Conservation (phyloP, 1,140 invertebrate species). For the Neodiprion pinetum region DNA sequence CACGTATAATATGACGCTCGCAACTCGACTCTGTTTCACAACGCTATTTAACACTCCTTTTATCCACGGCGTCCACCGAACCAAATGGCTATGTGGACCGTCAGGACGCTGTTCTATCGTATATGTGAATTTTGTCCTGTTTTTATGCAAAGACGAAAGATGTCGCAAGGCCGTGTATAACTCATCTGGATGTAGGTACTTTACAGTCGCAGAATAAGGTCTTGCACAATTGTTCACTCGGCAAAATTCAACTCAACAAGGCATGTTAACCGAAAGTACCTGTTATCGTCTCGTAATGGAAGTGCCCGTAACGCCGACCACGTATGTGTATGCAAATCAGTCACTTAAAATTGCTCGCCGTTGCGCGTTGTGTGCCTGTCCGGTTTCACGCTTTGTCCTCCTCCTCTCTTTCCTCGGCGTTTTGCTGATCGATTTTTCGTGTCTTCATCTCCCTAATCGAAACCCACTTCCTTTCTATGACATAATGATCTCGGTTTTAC, state of each 20-base stretch:
- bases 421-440: constrained; percentile 3
- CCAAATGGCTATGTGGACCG: no score
- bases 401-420: neutral
- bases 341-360: neutral
- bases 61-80: neutral
- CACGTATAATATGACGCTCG: constrained; percentile 27
- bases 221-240: no score
- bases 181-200: no score
- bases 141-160: no score
- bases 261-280: neutral
- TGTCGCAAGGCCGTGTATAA: no score
- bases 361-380: neutral
- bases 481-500: no score
- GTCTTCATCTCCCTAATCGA: neutral
- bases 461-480: no score
- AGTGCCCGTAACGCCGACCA: neutral
- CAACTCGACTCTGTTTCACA: constrained; percentile 22
- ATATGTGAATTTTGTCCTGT: no score
- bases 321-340: neutral
- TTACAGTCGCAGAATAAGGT: no score
- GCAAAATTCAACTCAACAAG: no score
- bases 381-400: neutral
- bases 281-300: neutral
- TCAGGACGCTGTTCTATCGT: no score
- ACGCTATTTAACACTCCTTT: neutral